Evolutionary conservation across 92 coral and sea anemone species (phyloP), one percentile per base, ranked within the genome.

Genomic region (Zoanthus gigantus): DNA sequence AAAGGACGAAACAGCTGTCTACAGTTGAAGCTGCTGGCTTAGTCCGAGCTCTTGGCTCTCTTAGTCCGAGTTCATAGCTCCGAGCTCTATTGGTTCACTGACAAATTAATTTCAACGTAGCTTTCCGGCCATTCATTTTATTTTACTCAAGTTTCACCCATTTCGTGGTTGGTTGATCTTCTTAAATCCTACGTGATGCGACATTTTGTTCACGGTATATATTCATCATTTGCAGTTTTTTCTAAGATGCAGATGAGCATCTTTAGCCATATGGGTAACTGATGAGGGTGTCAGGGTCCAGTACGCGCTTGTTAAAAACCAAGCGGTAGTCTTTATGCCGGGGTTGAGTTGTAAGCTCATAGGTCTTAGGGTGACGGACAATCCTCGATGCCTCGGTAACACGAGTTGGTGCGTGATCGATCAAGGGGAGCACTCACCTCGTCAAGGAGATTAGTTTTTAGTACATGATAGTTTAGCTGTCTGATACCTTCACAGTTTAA

Each of bases 201-300:
- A 23, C 23, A 23, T 23, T 23, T 23, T 23, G 23, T 23, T 23
- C 23, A 23, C 23, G 23, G 23, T 23, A 23, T 23, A 23, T 23
- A 23, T 23, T 23, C 23, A 23, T 23, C 23, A 23, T 23, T 23
- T 23, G 23, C 23, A 23, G 23, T 23, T 23, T 23, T 23, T 23
- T 68, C 42, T 68, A 68, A 68, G 73, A 68, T 68, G 12, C n/a
- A 29, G 73, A 68, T 30, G 42, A 0, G 1, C 37, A 42, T 68
- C 73, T 68, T 34, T 68, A 68, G 37, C 73, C 37, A 68, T 68
- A 68, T 6, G 73, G 73, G 42, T 68, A 68, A 68, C 73, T 68
- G 73, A 68, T 68, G 32, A 68, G 73, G 42, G 73, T 68, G 4
- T 5, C 73, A 68, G 73, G 73, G 42, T 68, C 73, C 73, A 68